Evolutionary conservation across 2,797 vertebrate species (phyloP), one percentile per base, ranked within the genome.

Genomic region (Sebastes aleutianus): DNA sequence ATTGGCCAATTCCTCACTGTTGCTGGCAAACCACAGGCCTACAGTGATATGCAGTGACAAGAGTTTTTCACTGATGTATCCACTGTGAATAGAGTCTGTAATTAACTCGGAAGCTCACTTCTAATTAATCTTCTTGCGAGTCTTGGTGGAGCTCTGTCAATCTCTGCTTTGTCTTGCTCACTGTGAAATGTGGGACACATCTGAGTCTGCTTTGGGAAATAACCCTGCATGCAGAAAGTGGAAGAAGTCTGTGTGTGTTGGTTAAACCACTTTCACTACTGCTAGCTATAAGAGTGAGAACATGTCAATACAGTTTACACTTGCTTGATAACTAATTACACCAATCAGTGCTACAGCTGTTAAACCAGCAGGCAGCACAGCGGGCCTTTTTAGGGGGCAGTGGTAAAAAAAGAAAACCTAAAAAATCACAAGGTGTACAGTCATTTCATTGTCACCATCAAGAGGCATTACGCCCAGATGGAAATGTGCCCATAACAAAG

Each of bases 31-130:
- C 57, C 59, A 80, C 61, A 71, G 79, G 78, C 70, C 76, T 32
- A 62, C 73, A 72, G 78, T 84, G 83, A 73, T 76, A 74, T 78
- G 78, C 79, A 82, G 72, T 81, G 83, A 84, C 85, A 84, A 76
- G 80, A 71, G 76, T 87, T 92, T 92, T 87, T 77, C 84, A 82
- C 79, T 85, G 85, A 88, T 92, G 86, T 87, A 85, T 88, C 87
- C 88, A 79, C 89, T 84, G 91, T 91, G 93, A 95, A 91, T 89
- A 91, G 84, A 91, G 85, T 89, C 88, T 82, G 92, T 95, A 94
- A 96, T 95, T 94, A 95, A 94, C 89, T 92, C 83, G 59, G 87
- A 87, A 69, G 76, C 85, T 91, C 87, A 82, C 47, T 76, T 93
- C 85, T 91, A 94, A 95, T 95, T 94, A 94, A 93, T 94, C 89